Conservation (phyloP, 2,888 invertebrate species). For the Pycnomerus fuliginosus region DNA sequence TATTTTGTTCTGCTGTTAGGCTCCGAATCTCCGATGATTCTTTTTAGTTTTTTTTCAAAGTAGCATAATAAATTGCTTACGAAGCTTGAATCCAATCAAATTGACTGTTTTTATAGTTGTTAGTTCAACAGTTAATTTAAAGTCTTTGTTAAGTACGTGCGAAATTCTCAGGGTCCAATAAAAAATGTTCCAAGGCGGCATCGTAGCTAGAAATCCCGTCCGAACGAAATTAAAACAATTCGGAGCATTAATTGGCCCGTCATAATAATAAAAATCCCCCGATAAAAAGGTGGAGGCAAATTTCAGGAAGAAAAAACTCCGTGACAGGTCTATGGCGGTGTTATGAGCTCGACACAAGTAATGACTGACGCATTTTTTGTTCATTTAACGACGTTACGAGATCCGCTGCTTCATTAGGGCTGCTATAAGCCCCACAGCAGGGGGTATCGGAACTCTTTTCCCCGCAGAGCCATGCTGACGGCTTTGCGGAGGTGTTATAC, state of each 20-base stretch:
- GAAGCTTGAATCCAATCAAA: no score
- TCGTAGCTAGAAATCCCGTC: no score
- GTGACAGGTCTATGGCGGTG: conserved; percentile 26
- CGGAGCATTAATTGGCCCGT: conserved; percentile 18
- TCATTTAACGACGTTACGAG: conserved; percentile 43
- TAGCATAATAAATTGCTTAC: no score
- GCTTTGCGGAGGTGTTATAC: conserved; percentile 34
- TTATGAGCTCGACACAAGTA: conserved; percentile 19
- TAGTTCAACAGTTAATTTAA: no score
- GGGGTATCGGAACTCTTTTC: conserved; percentile 27
- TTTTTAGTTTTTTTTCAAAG: no score
- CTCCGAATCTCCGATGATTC: no score
- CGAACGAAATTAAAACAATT: no score
- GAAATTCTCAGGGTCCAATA: no score
- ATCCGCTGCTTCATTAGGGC: conserved; percentile 46
- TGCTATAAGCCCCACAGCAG: conserved; percentile 25
- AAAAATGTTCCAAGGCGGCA: no score
- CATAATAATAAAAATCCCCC: conserved; percentile 17
- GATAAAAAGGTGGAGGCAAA: conserved; percentile 24
- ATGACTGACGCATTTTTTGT: conserved; percentile 33
- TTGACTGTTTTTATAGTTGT: no score
- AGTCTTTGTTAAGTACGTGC: no score
- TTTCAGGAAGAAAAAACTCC: conserved; percentile 28
- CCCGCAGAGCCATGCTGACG: conserved; percentile 24
- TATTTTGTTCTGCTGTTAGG: no score